A percentile compares a stretch with the other conserved stretches of the same genome.
Conservation (phyloP, 2,113 vertebrate species). For the Gallinago paraguaiae region DNA sequence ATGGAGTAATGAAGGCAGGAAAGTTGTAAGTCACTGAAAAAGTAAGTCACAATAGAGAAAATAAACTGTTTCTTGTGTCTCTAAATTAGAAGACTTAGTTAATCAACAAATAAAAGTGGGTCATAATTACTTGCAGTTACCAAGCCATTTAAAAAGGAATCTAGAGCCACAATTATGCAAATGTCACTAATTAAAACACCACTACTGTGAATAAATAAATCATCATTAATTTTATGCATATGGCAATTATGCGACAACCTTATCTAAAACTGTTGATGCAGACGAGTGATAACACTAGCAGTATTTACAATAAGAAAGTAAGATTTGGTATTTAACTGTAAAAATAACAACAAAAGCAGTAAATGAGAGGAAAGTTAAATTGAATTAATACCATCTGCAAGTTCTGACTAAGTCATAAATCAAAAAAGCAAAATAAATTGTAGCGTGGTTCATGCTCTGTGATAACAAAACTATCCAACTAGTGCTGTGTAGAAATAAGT, state of each 20-base stretch:
- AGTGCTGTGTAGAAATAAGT: neutral
- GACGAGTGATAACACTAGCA: neutral
- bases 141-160: neutral
- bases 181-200: neutral
- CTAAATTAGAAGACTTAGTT: neutral
- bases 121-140: neutral
- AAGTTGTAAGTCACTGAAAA: neutral
- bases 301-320: neutral
- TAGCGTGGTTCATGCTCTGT: neutral
- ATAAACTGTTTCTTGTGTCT: neutral
- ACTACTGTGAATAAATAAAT: neutral
- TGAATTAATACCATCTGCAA: neutral
- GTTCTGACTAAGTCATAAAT: neutral
- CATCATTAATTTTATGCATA: neutral
- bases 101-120: neutral
- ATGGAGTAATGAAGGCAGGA: neutral
- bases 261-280: neutral
- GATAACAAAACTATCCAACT: neutral
- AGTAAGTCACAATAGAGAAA: neutral
- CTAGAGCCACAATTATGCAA: neutral
- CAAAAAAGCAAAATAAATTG: neutral
- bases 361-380: neutral
- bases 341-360: neutral
- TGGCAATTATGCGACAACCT: neutral
- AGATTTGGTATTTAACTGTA: neutral